Evolutionary conservation across 2,888 invertebrate genomes (phyloP).

Genomic region (Julus scandinavius): DNA sequence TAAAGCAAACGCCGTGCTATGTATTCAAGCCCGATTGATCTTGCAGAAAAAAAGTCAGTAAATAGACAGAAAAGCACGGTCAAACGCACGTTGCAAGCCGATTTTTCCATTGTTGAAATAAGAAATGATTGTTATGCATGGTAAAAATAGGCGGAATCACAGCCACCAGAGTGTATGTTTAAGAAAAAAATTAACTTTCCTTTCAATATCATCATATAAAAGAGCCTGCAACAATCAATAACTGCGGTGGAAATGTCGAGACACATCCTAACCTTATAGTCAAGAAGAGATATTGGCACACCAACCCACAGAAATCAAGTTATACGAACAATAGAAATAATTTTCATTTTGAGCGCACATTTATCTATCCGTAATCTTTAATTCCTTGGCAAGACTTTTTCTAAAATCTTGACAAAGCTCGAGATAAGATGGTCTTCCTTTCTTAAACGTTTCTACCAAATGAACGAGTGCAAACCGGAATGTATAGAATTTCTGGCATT

Average conservation of each 20-base stretch:
- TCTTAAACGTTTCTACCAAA: background rate
- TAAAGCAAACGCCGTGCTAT: background rate
- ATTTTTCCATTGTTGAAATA: background rate
- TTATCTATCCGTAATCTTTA: background rate
- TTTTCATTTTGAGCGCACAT: background rate
- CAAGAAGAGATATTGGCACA: background rate
- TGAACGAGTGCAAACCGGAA: background rate
- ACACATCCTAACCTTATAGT: background rate
- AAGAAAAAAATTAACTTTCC: conserved; percentile 30
- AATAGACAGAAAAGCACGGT: background rate
- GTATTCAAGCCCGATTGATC: background rate
- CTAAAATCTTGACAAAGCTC: background rate
- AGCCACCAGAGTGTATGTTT: background rate
- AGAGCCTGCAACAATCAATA: background rate
- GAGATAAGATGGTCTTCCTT: background rate
- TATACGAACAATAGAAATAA: background rate
- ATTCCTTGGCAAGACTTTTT: background rate
- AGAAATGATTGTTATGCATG: conserved; percentile 2
- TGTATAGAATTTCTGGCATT: too few relatives aligned
- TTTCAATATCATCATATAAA: background rate
- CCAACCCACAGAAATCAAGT: background rate
- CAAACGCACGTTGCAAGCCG: background rate
- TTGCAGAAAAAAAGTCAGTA: conserved; percentile 6
- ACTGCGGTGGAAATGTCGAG: background rate
- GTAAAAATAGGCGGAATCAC: background rate